Evolutionary conservation across 1,140 invertebrate species (phyloP).

Genomic region (Laupala kohalensis): DNA sequence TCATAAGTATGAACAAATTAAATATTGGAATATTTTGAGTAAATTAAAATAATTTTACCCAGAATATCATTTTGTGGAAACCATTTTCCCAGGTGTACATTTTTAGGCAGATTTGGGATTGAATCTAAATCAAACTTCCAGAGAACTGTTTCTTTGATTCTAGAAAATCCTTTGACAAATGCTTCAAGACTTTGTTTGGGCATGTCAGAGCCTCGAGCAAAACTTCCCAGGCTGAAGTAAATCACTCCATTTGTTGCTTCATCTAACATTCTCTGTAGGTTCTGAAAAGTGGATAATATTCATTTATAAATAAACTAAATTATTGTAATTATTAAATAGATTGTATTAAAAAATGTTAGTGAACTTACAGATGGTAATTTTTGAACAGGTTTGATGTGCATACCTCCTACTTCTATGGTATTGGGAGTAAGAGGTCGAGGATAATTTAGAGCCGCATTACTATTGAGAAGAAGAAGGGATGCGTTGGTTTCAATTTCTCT

Average conservation of each 20-base stretch:
- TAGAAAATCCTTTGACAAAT: constrained; percentile 23
- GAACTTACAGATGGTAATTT: not conserved
- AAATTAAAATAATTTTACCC: too few relatives aligned
- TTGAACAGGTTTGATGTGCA: not conserved
- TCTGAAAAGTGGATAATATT: too few relatives aligned
- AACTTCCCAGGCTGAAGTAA: constrained; percentile 47
- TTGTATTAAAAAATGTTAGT: too few relatives aligned
- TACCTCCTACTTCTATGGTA: not conserved
- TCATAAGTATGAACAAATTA: too few relatives aligned
- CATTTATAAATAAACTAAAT: too few relatives aligned
- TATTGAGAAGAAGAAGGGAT: not conserved
- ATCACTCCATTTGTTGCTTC: constrained; percentile 33
- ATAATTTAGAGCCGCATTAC: not conserved
- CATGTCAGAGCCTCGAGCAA: constrained; percentile 21
- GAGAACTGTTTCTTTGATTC: constrained; percentile 24
- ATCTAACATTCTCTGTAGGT: constrained; percentile 11
- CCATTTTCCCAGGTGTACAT: constrained; percentile 31
- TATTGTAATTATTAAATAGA: too few relatives aligned
- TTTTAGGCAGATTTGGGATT: constrained; percentile 21
- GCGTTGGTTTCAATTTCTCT: not conserved
- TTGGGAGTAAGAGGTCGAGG: not conserved
- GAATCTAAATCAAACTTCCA: constrained; percentile 37
- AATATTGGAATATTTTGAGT: too few relatives aligned
- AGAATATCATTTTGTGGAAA: constrained; percentile 37
- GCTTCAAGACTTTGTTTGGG: constrained; percentile 19